phyloP scores from a whole-genome alignment of 53 echinoderm and acorn worm species.

The Mesocentrotus franciscanus region DNA sequence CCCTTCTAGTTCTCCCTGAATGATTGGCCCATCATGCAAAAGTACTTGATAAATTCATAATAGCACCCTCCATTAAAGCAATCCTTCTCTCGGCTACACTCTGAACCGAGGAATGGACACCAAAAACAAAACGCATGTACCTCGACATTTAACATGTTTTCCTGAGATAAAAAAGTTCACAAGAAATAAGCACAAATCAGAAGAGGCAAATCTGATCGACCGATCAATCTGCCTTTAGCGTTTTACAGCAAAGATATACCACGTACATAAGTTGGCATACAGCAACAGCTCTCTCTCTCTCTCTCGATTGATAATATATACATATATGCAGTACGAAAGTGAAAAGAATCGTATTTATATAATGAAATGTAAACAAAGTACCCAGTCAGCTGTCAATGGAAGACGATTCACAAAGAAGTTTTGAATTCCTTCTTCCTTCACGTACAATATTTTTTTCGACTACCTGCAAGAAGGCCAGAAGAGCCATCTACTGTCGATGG shows the following conservation, averaged over 20 bases:
- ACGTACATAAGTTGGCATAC: not conserved
- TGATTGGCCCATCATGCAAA: not conserved
- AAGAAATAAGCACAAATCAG: slow-evolving; percentile 18
- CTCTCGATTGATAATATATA: not conserved
- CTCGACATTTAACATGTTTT: not conserved
- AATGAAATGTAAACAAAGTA: slow-evolving; percentile 39
- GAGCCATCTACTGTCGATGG: no score
- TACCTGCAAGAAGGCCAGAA: no score
- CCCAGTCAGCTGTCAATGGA: slow-evolving; percentile 42
- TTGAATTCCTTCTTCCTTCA: not conserved
- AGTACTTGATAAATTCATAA: not conserved
- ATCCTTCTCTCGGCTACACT: not conserved
- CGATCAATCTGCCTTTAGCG: not conserved
- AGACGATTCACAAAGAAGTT: slow-evolving; percentile 14
- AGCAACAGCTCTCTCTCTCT: not conserved
- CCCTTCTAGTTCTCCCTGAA: not conserved
- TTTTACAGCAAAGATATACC: not conserved
- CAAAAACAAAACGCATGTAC: not conserved
- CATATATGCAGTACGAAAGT: slow-evolving; percentile 5
- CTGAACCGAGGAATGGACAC: not conserved
- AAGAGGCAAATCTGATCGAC: not conserved
- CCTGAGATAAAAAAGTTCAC: slow-evolving; percentile 42
- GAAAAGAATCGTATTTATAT: not conserved
- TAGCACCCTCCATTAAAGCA: not conserved
- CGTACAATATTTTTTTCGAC: no score